These are phyloP conservation scores for Aromia moschata DNA, from an alignment of 2,888 invertebrate species.

Conservation along the genomic window DNA sequence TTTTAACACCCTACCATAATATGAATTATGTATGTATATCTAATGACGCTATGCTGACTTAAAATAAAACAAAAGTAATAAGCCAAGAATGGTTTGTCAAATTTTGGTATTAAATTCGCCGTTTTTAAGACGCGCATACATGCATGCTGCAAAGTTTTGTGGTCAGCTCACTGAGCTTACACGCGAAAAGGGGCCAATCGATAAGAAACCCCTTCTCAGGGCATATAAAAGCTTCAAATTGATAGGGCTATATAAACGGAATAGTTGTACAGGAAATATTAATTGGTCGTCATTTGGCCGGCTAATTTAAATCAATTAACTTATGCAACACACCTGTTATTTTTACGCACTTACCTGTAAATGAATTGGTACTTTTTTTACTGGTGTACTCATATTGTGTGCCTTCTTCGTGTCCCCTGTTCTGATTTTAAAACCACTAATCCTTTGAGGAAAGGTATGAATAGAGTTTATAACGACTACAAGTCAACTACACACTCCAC, in stretches of 20 bases:
- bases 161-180: neutral
- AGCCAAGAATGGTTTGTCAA: too few species aligned
- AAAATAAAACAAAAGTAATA: too few species aligned
- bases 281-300: neutral
- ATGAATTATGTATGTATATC: too few species aligned
- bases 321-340: slow-evolving; percentile 45
- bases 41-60: too few species aligned
- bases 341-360: slow-evolving; percentile 79
- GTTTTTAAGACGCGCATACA: too few species aligned
- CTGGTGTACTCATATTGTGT: slow-evolving; percentile 76
- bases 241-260: too few species aligned
- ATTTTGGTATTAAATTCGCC: too few species aligned
- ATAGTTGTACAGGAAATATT: neutral
- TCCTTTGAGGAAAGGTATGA: neutral
- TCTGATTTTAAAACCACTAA: neutral
- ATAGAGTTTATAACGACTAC: too few species aligned
- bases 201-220: too few species aligned
- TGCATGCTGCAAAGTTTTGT: too few species aligned
- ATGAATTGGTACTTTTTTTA: slow-evolving; percentile 95
- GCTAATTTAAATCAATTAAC: slow-evolving; percentile 3
- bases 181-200: slow-evolving; percentile 7
- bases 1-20: too few species aligned
- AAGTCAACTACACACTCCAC: neutral
- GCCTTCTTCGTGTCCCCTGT: neutral
- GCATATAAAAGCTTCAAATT: too few species aligned